Base-by-base conservation (phyloP, 2,797 vertebrate species). In the Sorex maritimensis region DNA sequence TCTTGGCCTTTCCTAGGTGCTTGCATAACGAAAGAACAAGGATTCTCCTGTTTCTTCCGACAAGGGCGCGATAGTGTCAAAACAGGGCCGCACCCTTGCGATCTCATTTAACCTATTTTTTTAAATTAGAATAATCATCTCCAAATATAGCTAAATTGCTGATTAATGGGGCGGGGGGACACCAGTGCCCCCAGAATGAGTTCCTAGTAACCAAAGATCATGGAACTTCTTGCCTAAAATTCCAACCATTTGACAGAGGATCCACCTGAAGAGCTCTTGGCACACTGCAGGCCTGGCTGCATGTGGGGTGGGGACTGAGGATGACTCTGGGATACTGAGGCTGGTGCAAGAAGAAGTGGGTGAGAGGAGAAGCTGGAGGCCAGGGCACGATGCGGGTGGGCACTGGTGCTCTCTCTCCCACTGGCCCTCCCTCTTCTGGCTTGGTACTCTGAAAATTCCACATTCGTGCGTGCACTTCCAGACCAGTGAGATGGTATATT, bases 131-230 rank as follows among this genome's bases (percentile, higher is more conserved):
- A 28, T 6, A 2, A 68, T 6, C 19, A 17, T 88, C 38, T 90
- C 49, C 28, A 75, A 63, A 81, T 63, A 58, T 0, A 75, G 49
- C 23, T 41, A 80, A 65, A 61, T 7, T 26, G 1, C 23, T 30
- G 1, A 3, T 78, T 52, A 58, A 19, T 61, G 17, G 19, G 21
- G 58, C n/a, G n/a, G 28, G 7, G 19, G 2, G 3, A 26, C 46
- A 73, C 46, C 46, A 81, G 30, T 12, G 46, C 52, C 77, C 74
- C 23, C 8, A 67, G 77, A 75, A 79, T 49, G 26, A 79, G 4
- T 49, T 93, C 72, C 73, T 81, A 23, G 2, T 82, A 34, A 19
- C 69, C n/a, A 88, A 81, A 81, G 46, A n/a, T 65, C 41, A 68
- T 69, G 41, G 52, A 28, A 26, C 26, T 79, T 80, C 86, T 94